Evolutionary conservation across 2,113 vertebrate genomes (phyloP), one percentile per base, ranked within the genome.

Genomic region (Zosterops pallidus): DNA sequence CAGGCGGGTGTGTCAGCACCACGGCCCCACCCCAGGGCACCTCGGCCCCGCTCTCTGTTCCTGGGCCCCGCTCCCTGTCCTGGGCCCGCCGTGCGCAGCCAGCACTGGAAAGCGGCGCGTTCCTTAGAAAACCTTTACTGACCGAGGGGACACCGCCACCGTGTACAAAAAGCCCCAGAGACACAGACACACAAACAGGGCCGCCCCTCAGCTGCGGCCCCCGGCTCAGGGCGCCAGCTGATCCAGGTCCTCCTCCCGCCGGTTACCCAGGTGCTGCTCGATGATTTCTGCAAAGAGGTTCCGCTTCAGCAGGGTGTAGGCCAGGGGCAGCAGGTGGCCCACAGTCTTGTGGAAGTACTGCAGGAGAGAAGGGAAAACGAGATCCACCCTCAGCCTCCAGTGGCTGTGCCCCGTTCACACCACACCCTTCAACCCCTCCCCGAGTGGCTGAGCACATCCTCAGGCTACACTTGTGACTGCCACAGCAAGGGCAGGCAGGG

Each of bases 311-410:
- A 99, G 97, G n/a, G 83, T 98, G 97, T 99, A 99, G 2, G 99
- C 99, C 97, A 99, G 98, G 12, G 99, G 98, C 93, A 99, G 98
- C 75, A 99, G 98, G 85, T 99, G 99, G 26, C 98, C 98, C 86
- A 99, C 97, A n/a, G 98, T 98, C 97, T 99, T 99, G 97, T 99
- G 99, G 97, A 99, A 99, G 96, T 99, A 99, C 99, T 99, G 94
- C 42, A 55, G 94, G 90, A 7, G 22, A 93, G 26, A 87, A 79
- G 56, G 28, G 18, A 76, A 59, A 63, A 82, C 16, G 9, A 65
- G 21, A 65, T 19, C 14, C 0, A 5, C 9, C 20, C 39, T 10
- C 1, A 2, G 33, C 5, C 6, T 60, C n/a, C n/a, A n/a, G n/a
- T n/a, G n/a, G 31, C 68, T 18, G 20, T 29, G 44, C 12, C 44